Conservation (phyloP, 2,888 invertebrate genomes). For the Conistra vaccinii region DNA sequence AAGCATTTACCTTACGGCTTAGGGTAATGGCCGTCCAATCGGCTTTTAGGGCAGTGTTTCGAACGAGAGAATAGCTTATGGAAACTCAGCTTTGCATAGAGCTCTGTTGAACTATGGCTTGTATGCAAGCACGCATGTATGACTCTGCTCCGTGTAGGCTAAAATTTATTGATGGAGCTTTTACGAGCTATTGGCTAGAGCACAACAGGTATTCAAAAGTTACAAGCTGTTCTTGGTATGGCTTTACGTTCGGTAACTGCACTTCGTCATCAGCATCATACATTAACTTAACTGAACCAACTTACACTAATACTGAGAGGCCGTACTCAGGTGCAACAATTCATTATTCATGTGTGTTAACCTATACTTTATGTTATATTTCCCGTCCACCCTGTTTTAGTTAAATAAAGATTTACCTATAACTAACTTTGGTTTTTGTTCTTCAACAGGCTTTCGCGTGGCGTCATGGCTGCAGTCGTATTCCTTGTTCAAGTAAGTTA, state of each 20-base stretch:
- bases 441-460: slow-evolving; percentile 41
- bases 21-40: too few relatives aligned
- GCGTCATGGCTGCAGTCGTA: slow-evolving; percentile 40
- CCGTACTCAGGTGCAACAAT: background rate
- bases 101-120: background rate
- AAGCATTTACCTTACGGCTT: background rate
- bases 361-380: background rate
- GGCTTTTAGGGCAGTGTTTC: background rate
- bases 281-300: background rate
- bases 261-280: background rate
- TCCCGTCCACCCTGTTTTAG: background rate
- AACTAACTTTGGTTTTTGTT: slow-evolving; percentile 12
- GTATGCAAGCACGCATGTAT: background rate
- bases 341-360: background rate
- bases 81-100: too few relatives aligned
- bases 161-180: background rate
- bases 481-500: slow-evolving; percentile 32
- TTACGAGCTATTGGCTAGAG: background rate
- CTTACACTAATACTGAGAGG: background rate
- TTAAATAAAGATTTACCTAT: background rate
- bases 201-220: too few relatives aligned
- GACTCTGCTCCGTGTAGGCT: background rate
- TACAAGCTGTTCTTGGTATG: background rate
- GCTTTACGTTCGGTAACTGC: background rate
- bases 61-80: background rate